A percentile compares a stretch with the other conserved stretches of the same genome.
Conservation (phyloP, 2,113 vertebrate genomes). For the Indicator maculatus region DNA sequence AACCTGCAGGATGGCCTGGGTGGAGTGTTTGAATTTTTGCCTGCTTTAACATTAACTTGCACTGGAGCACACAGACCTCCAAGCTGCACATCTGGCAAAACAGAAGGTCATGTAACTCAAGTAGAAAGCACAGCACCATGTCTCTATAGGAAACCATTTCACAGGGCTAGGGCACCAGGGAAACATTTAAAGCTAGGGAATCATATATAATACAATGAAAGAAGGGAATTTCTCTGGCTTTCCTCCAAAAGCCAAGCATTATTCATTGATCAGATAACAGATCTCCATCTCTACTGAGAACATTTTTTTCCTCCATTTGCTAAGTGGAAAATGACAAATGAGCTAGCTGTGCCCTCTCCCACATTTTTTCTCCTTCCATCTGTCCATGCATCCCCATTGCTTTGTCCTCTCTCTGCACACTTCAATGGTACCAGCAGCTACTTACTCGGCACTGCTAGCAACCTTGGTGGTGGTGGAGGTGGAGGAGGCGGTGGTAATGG, state of each 20-base stretch:
- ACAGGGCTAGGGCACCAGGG: neutral
- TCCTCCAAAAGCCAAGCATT: conserved; percentile 39
- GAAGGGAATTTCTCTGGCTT: conserved; percentile 40
- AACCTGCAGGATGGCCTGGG: neutral
- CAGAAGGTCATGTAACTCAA: neutral
- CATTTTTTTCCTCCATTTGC: conserved; percentile 63
- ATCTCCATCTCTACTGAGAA: conserved; percentile 38
- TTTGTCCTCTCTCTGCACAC: neutral
- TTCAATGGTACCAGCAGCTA: neutral
- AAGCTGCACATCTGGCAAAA: neutral
- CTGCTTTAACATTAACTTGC: neutral
- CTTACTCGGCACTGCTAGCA: conserved; percentile 86
- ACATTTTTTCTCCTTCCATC: neutral
- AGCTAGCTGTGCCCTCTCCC: conserved; percentile 29
- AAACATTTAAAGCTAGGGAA: neutral
- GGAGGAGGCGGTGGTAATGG: conserved; percentile 90
- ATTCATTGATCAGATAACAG: conserved; percentile 50
- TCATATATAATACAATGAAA: neutral
- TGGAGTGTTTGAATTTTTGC: neutral
- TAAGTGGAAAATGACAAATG: conserved; percentile 71
- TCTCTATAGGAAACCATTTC: neutral
- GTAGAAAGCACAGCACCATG: rapidly evolving
- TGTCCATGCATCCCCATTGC: rapidly evolving
- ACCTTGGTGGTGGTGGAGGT: conserved; percentile 89
- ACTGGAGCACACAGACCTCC: neutral